Base-by-base conservation (phyloP, 2,888 invertebrate genomes). In the Phlogophora meticulosa region DNA sequence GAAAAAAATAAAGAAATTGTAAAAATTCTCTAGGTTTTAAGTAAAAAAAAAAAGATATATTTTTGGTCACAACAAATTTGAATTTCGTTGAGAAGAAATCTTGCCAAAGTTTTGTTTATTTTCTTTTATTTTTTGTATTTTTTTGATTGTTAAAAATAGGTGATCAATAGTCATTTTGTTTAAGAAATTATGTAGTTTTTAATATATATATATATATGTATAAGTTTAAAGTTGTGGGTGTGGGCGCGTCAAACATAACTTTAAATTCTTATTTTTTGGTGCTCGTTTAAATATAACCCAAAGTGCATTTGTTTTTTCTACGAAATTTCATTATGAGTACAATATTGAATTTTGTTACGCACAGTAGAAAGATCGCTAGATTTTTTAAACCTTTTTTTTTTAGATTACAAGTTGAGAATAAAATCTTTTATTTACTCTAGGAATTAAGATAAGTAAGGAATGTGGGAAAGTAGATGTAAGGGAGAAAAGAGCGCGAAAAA, bases 21-120 rank as follows among this genome's bases (percentile, higher is more conserved):
- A 78, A 73, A 78, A 73, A 73, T 81, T 65, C 43, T 78, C 43
- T 78, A 80, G 73, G 81, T 79, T 65, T 52, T 73, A 73, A 66
- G 80, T 49, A 7, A 53, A 58, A 51, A 64, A 52, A 80, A 76
- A 80, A 78, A 80, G n/a, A n/a, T n/a, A 84, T 59, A 56, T 67
- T 72, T 80, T 81, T 80, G 80, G 86, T 88, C 88, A 85, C 87
- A 88, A 88, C 55, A 78, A 73, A 73, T 58, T 78, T 82, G 62
- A 76, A 68, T 79, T 83, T 83, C 75, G 78, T 79, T 82, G 76
- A 61, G 63, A 78, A 82, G n/a, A 80, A 77, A 76, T 90, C 92
- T 93, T 93, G 93, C 93, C 93, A 93, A 93, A 93, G 91, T 88
- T 84, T 76, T 74, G 57, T 60, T 72, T 70, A 38, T 75, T 78